Evolutionary conservation across 2,797 vertebrate species (phyloP), one percentile per base, ranked within the genome.

Genomic region (Eutrigla gurnardus): DNA sequence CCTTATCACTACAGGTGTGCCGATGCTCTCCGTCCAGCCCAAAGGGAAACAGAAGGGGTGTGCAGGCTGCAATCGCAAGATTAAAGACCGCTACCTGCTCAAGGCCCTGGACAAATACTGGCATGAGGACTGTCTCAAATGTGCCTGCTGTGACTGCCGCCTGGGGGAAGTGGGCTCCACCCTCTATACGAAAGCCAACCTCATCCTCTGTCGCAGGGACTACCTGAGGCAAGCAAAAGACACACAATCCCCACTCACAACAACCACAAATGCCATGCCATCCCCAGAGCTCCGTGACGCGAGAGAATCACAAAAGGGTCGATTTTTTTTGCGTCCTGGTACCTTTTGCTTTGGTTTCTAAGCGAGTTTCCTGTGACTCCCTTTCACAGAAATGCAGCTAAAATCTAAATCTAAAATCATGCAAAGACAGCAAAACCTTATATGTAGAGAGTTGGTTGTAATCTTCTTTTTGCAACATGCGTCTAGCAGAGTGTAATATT

Each of bases 21-120:
- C 99, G 96, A 99, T 99, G 98, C 98, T 99, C 96, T 99, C 97
- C 95, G 98, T 99, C 95, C 98, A 99, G 97, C 97, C 98, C 91
- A 93, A 94, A 94, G 93, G 96, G 97, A 99, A 98, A 96, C 97
- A 99, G 96, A 99, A 99, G 96, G 98, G 98, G 96, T 99, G 98
- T 96, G 98, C 98, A 95, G 98, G 98, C 97, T 99, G 98, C 96
- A 99, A 98, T 96, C 97, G 98, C 92, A 99, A 99, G 96, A 99
- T 99, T 95, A 99, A 99, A 96, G 98, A 99, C 96, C 96, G 98
- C 78, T 99, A 99, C 95, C 97, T 99, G 88, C 97, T 99, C 86
- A 99, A 99, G 95, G 98, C 98, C 88, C 94, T 99, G 96, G 98
- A 99, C 96, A 99, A 99, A 94, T 99, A 99, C 89, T 99, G 98